phyloP scores from a whole-genome alignment of 2,888 invertebrate genomes.

The Orthosia incerta region DNA sequence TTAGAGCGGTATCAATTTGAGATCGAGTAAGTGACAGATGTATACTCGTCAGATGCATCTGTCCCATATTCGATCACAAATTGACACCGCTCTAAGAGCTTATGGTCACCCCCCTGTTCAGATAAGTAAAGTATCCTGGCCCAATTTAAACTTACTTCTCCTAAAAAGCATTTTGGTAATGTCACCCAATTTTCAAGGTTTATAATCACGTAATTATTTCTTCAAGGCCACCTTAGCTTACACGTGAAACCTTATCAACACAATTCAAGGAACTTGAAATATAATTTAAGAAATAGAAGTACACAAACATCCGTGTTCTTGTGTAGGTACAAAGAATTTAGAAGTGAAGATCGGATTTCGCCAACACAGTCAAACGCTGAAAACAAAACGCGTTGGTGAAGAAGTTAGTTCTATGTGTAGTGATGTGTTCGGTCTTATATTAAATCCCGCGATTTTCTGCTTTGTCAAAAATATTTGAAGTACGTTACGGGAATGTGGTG shows the following conservation, averaged over 20 bases:
- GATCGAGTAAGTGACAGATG: too few species aligned
- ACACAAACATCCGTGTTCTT: conserved; percentile 16
- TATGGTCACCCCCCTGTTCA: too few species aligned
- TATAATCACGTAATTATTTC: background rate
- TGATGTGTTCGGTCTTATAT: conserved; percentile 20
- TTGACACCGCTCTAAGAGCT: too few species aligned
- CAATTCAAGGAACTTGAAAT: conserved; percentile 5
- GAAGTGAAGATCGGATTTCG: conserved; percentile 51
- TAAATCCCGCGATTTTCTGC: background rate
- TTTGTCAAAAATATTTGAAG: background rate
- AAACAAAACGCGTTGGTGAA: conserved; percentile 48
- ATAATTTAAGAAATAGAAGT: conserved; percentile 9
- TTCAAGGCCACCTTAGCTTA: background rate
- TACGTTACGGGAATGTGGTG: too few species aligned
- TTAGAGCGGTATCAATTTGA: too few species aligned
- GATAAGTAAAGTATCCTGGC: too few species aligned
- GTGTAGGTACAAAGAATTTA: conserved; percentile 34
- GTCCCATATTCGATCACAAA: too few species aligned
- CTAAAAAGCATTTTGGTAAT: too few species aligned
- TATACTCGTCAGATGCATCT: too few species aligned
- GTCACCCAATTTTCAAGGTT: background rate
- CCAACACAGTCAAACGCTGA: conserved; percentile 54
- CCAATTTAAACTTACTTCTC: too few species aligned
- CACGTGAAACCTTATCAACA: conserved; percentile 5
- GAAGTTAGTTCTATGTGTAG: conserved; percentile 50